Conservation (phyloP, 1,140 invertebrate species). For the Calosoma granatense region DNA sequence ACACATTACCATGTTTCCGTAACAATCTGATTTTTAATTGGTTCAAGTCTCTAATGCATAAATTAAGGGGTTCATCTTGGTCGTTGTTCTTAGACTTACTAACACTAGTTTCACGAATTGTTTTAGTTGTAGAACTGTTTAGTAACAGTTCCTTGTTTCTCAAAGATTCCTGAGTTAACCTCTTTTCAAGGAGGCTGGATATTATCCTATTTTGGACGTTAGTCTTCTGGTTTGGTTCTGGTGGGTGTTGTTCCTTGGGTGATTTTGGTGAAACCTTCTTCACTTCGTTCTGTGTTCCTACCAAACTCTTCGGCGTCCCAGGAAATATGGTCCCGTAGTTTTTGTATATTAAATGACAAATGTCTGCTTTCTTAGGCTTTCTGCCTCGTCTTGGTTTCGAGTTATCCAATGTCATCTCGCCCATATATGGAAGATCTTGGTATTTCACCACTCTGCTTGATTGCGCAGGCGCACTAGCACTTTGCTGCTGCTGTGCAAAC, state of each 20-base stretch:
- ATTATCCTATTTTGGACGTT: conserved; percentile 60
- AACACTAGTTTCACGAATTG: conserved; percentile 13
- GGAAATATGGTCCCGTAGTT: conserved; percentile 80
- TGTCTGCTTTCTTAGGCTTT: conserved; percentile 83
- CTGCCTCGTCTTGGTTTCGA: conserved; percentile 70
- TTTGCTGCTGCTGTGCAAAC: conserved; percentile 25
- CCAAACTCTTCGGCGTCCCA: conserved; percentile 41
- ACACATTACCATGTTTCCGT: conserved; percentile 48
- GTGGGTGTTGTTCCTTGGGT: not conserved
- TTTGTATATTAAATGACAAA: conserved; percentile 83
- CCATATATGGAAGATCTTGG: conserved; percentile 81
- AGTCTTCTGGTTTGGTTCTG: conserved; percentile 31
- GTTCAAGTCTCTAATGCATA: conserved; percentile 65
- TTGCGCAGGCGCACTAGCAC: conserved; percentile 22
- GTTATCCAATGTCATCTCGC: conserved; percentile 79
- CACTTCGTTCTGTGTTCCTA: conserved; percentile 21
- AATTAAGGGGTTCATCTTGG: conserved; percentile 68
- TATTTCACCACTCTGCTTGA: conserved; percentile 55
- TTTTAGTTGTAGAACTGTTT: not conserved
- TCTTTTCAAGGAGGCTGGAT: conserved; percentile 54
- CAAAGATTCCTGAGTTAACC: conserved; percentile 53
- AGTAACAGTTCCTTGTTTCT: conserved; percentile 23
- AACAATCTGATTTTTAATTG: conserved; percentile 51
- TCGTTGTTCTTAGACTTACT: conserved; percentile 22
- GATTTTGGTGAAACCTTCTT: conserved; percentile 17